Percentiles rank a stretch among this genome's conserved stretches.
Conservation (phyloP, 2,888 invertebrate genomes). For the Cheilosia variabilis region DNA sequence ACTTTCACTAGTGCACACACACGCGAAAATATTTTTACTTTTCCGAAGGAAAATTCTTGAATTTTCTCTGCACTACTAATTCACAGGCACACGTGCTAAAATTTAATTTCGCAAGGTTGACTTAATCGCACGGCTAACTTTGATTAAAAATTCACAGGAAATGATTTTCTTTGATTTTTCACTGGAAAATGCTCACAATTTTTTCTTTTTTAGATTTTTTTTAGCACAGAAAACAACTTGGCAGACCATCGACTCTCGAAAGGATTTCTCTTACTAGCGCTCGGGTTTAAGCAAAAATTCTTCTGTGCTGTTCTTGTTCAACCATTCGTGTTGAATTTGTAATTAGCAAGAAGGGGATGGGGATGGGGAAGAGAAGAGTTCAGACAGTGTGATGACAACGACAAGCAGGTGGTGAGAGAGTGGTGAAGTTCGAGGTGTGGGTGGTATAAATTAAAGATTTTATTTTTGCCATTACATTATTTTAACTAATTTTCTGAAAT, state of each 20-base stretch:
- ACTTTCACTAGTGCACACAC: conserved; percentile 56
- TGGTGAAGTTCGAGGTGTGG: neutral
- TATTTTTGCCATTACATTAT: too few species aligned
- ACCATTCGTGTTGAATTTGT: too few species aligned
- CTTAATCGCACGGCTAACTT: neutral
- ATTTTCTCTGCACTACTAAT: conserved; percentile 8
- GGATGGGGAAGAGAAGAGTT: neutral
- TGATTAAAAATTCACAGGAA: neutral
- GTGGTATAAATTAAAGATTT: too few species aligned
- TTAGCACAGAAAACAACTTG: conserved; percentile 40
- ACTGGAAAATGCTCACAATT: conserved; percentile 7
- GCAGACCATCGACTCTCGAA: conserved; percentile 49
- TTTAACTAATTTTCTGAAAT: too few species aligned
- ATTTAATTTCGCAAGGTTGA: conserved; percentile 16
- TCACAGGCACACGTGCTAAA: neutral
- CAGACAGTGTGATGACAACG: neutral
- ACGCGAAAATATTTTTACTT: neutral
- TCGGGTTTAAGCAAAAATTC: too few species aligned
- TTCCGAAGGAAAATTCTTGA: neutral
- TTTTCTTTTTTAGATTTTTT: conserved; percentile 14
- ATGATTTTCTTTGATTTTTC: conserved; percentile 16
- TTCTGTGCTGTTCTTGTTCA: too few species aligned
- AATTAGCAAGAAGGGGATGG: neutral
- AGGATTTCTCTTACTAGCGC: conserved; percentile 63
- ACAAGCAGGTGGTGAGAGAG: neutral